Evolutionary conservation across 2,113 vertebrate species (phyloP), one percentile per base, ranked within the genome.

Genomic region (Sapayoa aenigma): DNA sequence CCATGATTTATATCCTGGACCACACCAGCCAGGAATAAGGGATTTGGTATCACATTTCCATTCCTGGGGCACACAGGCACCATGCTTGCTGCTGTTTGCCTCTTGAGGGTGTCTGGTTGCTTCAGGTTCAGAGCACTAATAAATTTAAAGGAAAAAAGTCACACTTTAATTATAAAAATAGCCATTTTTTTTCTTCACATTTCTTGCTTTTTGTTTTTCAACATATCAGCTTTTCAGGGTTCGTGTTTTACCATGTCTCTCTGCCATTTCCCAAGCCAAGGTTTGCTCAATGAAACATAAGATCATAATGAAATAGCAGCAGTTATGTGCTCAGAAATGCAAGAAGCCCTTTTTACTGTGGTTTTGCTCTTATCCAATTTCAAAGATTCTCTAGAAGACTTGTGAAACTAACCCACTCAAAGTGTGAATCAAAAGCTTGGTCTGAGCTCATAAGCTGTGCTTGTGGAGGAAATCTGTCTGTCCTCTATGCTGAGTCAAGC

Each of bases 361-460:
- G 84, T 79, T 94, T 94, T 95, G 91, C 84, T 96, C 94, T 96
- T 91, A 94, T 85, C 93, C 94, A 46, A 81, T 96, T 95, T 96
- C 89, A 96, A 90, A 92, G 84, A 77, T 82, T 94, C 89, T 33
- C 63, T 83, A 35, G 84, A 91, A 92, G 84, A 83, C 93, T 93
- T 97, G 94, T 95, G 95, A 96, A 94, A 95, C 89, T 52, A 94
- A 67, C 91, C 94, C 94, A 91, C 95, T 87, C 93, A 63, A 74
- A 94, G 84, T 53, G 78, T 87, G 91, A 96, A 96, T 93, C 90
- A 82, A 94, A 82, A 77, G 46, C 79, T 83, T 44, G 46, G 12
- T 76, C 71, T 94, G 76, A 86, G 85, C 88, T 92, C 55, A 44
- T 52, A 41, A 85, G 9, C 67, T 56, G 30, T 31, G 37, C 71